Base-by-base conservation (phyloP, 2,888 invertebrate species). In the Lasius platythorax region DNA sequence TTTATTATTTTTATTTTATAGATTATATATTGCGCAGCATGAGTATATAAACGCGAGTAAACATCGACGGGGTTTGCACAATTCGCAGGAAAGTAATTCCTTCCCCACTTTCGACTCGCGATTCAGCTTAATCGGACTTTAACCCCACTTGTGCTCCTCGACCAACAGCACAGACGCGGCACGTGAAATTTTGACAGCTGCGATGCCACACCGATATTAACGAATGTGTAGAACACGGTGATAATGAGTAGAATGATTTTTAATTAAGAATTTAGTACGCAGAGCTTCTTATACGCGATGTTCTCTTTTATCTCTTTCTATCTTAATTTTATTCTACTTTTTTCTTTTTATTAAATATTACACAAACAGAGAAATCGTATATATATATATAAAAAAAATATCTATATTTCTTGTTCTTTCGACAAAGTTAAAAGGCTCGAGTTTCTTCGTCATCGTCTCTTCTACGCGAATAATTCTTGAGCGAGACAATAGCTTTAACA, bases 131-230 rank as follows among this genome's bases (percentile, higher is more conserved):
- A 78, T 78, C 68, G 78, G 78, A 58, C 68, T 78, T 78, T 78
- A 58, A 78, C 68, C 76, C 58, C 56, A 64, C 58, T 67, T 67
- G 37, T 28, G 67, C 67, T 68, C 68, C 53, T 30, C 33, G 68
- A 33, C 12, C 15, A 40, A 67, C 78, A 67, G 43, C 58, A 18
- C 64, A 37, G 37, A 43, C 11, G 78, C 56, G 28, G 67, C 56
- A 43, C 40, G 67, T 67, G 56, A 78, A 78, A 68, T 78, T 78
- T 78, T 78, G 68, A 78, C 78, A 78, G 68, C 78, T 30, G 58
- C 68, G 30, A 68, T 11, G n/a, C 12, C 30, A 15, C 43, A 43
- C 30, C 58, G 56, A 68, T 30, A 8, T 15, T 40, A n/a, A 58
- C 50, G 37, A 63, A 64, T 30, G 4, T 28, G 58, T 23, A 40